Conservation (phyloP, 2,888 invertebrate species). For the Malthinus seriepunctatus region DNA sequence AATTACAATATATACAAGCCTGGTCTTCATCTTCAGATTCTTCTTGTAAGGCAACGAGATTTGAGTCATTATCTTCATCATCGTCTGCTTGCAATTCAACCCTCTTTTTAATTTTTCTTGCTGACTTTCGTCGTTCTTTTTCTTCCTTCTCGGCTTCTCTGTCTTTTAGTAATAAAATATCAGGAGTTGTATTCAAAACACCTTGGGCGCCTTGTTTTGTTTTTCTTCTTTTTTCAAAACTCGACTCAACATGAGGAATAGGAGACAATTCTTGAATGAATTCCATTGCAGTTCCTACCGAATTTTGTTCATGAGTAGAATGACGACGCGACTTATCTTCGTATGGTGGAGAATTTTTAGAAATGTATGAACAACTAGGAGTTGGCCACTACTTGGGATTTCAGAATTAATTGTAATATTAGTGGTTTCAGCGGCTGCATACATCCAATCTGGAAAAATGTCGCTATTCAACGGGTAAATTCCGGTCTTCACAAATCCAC, state of each 20-base stretch:
- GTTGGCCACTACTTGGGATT: slow-evolving; percentile 2
- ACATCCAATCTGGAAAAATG: slow-evolving; percentile 1
- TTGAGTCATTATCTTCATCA: not conserved
- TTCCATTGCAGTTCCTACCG: not conserved
- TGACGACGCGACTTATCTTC: not conserved
- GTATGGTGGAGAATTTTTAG: not conserved
- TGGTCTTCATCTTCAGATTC: slow-evolving; percentile 1
- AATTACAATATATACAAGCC: slow-evolving; percentile 6
- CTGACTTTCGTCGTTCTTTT: not conserved
- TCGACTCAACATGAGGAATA: not conserved
- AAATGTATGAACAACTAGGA: not conserved
- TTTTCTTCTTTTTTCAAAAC: not conserved
- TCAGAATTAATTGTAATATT: not conserved
- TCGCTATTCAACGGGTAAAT: not conserved
- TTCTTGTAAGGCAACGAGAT: not conserved
- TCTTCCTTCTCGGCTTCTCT: not conserved
- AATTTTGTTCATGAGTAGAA: not conserved
- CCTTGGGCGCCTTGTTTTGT: slow-evolving; percentile 3
- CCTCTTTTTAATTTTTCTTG: slow-evolving; percentile 5
- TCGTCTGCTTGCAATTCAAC: not conserved
- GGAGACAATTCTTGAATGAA: not conserved
- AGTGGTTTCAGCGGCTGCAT: not conserved
- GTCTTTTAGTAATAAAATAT: not conserved
- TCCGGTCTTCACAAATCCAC: not conserved
- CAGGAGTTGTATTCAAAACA: not conserved